phyloP scores from a whole-genome alignment of 2,888 invertebrate genomes.

The Camptogramma bilineatum region DNA sequence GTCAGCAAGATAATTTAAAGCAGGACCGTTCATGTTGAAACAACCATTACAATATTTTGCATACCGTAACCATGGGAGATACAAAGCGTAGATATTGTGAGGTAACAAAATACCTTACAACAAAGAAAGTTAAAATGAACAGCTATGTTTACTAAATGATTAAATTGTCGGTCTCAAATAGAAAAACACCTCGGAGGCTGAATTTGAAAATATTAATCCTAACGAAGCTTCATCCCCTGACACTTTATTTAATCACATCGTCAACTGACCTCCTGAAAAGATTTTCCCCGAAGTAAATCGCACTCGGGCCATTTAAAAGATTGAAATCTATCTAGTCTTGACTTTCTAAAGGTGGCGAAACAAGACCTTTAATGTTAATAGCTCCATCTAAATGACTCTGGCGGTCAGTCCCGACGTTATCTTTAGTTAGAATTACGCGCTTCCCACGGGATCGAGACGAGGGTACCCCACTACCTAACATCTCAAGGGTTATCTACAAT shows the following conservation, averaged over 20 bases:
- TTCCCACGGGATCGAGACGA: conserved; percentile 56
- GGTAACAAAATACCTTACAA: not conserved
- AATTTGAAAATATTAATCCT: conserved; percentile 8
- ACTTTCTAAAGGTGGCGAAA: conserved; percentile 34
- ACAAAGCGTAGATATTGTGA: conserved; percentile 7
- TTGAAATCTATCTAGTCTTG: conserved; percentile 29
- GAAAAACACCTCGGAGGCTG: not conserved
- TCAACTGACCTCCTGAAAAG: conserved; percentile 18
- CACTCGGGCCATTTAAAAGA: conserved; percentile 22
- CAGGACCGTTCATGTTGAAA: conserved; percentile 20
- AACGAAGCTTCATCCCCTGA: conserved; percentile 19
- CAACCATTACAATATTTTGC: conserved; percentile 14
- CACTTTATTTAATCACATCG: conserved; percentile 18
- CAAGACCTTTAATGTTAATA: conserved; percentile 41
- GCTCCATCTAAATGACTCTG: conserved; percentile 47
- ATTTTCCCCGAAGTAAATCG: conserved; percentile 16
- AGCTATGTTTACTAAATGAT: conserved; percentile 1
- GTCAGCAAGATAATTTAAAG: conserved; percentile 27
- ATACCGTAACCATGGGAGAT: conserved; percentile 6
- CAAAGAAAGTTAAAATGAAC: not conserved
- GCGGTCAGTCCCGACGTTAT: conserved; percentile 59
- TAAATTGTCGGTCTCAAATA: conserved; percentile 2
- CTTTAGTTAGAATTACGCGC: conserved; percentile 50
- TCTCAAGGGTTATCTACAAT: conserved; percentile 64
- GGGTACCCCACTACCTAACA: conserved; percentile 45